Percentiles rank a stretch among this genome's conserved stretches.
Evolutionary conservation across 2,113 vertebrate species (phyloP).

Genomic region (Apeltes quadracus): DNA sequence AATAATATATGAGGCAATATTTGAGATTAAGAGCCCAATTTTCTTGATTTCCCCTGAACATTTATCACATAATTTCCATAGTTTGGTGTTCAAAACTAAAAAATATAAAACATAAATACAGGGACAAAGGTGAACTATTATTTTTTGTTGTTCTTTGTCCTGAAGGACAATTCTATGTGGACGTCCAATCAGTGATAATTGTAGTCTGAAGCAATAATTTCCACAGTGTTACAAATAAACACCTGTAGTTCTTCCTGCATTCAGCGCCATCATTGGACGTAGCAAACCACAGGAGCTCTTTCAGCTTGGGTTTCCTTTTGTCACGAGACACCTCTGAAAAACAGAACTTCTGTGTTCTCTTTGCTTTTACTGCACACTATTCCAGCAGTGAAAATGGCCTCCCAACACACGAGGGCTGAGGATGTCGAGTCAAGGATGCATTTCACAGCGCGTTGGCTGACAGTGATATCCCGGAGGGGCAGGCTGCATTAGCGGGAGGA

Average conservation of each 20-base stretch:
- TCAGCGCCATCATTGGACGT: background rate
- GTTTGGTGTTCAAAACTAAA: background rate
- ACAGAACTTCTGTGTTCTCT: background rate
- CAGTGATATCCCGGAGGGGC: no score
- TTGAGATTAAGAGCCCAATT: background rate
- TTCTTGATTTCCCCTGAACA: background rate
- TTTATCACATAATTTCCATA: background rate
- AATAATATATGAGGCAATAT: background rate
- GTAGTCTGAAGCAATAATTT: background rate
- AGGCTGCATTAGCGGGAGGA: background rate
- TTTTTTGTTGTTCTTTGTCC: background rate
- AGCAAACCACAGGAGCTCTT: background rate
- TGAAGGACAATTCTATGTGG: background rate
- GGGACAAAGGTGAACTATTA: background rate
- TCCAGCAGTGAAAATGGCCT: background rate
- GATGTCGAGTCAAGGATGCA: background rate
- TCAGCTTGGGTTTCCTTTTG: background rate
- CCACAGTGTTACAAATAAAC: background rate
- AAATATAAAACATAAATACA: background rate
- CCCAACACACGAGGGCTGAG: background rate
- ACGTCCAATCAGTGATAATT: background rate
- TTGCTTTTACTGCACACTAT: background rate
- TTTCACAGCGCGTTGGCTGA: no score
- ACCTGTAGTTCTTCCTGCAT: background rate
- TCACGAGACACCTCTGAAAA: background rate